Base-by-base conservation (phyloP, 2,888 invertebrate genomes). In the Agelastica alni region DNA sequence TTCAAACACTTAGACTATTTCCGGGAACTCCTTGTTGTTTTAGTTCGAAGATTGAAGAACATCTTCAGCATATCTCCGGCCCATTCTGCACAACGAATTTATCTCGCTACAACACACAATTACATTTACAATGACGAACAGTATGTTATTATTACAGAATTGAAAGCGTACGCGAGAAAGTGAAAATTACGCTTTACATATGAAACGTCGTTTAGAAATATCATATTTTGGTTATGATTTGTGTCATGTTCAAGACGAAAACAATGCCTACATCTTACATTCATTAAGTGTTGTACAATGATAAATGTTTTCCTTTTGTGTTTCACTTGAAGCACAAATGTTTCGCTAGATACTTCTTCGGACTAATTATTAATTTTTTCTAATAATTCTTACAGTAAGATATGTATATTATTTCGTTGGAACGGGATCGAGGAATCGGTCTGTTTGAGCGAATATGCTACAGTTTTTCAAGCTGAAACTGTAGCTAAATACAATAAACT, bases 41-140 rank as follows among this genome's bases (percentile, higher is more conserved):
- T 54, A 64, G 61, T 58, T 59, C 58, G 39, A 49, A 55, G 57
- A 47, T 53, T 59, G 44, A n/a, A n/a, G n/a, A 53, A 64, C 68
- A 66, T 69, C 67, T 41, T 16, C 51, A 49, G 41, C 41, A 65
- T 66, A 61, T 53, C 56, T 53, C 51, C 62, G 61, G 64, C 66
- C 64, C 69, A 72, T 73, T 73, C 72, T 72, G 70, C 70, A 66
- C 66, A n/a, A 64, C 69, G 70, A 72, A 73, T 73, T 73, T 73
- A 74, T 74, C 74, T 73, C 71, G 64, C 66, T 66, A 69, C 67
- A 70, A 66, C 74, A 74, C 62, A 74, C 73, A 74, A 72, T 73
- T 73, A 74, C 71, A 66, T 58, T 59, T 64, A 74, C 72, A 72
- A 73, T 70, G 70, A 70, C 67, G 67, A n/a, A 68, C 71, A 70